These are phyloP conservation scores for Chrysoperla carnea DNA, from an alignment of 1,140 invertebrate species.

Conservation along the genomic window DNA sequence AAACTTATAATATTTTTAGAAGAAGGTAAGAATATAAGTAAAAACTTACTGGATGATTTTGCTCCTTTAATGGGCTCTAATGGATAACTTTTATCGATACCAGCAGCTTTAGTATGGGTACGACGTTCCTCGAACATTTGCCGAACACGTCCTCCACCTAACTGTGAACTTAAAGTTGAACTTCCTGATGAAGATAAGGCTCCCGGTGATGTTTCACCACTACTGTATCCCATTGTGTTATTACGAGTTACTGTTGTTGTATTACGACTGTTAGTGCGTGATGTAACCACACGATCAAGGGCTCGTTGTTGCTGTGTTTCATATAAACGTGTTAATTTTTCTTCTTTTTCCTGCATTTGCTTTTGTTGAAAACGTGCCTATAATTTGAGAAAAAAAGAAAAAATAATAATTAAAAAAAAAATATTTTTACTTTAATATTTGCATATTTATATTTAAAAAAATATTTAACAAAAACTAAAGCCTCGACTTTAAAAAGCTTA, in stretches of 20 bases:
- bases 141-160: constrained; percentile 29
- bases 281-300: constrained; percentile 39
- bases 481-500: too few relatives aligned
- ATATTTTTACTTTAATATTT: background rate
- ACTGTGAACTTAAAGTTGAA: background rate
- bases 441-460: background rate
- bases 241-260: constrained; percentile 11
- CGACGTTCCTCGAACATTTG: constrained; percentile 67
- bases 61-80: constrained; percentile 44
- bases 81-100: constrained; percentile 65
- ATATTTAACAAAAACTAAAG: too few relatives aligned
- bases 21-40: too few relatives aligned
- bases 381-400: constrained; percentile 11
- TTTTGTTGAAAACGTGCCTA: constrained; percentile 57
- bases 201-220: background rate
- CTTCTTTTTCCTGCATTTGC: constrained; percentile 51
- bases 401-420: constrained; percentile 1
- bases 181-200: background rate
- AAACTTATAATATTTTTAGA: too few relatives aligned
- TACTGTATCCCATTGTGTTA: constrained; percentile 7
- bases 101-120: constrained; percentile 39
- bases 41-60: constrained; percentile 13
- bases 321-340: constrained; percentile 49
- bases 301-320: constrained; percentile 49
- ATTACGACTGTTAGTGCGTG: constrained; percentile 34